Base-by-base conservation (phyloP, 53 echinoderm and acorn worm genomes). In the Paelopatides confundens region DNA sequence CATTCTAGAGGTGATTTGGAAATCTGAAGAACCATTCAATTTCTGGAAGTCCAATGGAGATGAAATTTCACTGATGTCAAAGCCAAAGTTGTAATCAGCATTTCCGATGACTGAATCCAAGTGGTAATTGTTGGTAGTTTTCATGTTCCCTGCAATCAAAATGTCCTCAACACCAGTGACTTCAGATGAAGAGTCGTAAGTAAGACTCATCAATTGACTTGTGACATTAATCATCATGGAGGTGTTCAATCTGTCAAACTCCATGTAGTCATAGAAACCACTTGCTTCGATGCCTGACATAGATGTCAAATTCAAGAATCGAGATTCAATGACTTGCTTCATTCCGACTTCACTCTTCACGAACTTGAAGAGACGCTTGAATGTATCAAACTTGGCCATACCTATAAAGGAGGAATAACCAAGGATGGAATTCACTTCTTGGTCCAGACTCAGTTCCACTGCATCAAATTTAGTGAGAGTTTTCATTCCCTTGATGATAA, bases 171-270 rank as follows among this genome's bases (percentile, higher is more conserved):
- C 23, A 50, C 63, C 82, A 26, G 74, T 46, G 24, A 91, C 31
- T 14, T 82, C 69, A 31, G 82, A 28, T 33, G 35, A 67, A 26
- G 81, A 89, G 64, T 88, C 49, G 31, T 68, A 87, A 49, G 63
- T 95, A 84, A 92, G 77, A 21, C 81, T 74, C 62, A 86, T 86
- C 54, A 95, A 46, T 31, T 87, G 92, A 51, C 88, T 86, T 46
- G 87, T 95, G 50, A 96, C 21, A 43, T 89, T 76, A 32, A 87
- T 62, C 33, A 49, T 85, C 1, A 65, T 46, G 43, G 79, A 82
- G 26, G 78, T 91, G 67, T 92, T 93, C 26, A 96, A 39, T 13
- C 90, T 62, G 31, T 90, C 88, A 81, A 96, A 93, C 36, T 85
- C 82, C n/a, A 91, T 50, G 35, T 87, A 69, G 36, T 85, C 83